Percentiles rank a stretch among this genome's conserved stretches.
Conservation (phyloP, 1,140 invertebrate species). For the Sarcophaga bullata region DNA sequence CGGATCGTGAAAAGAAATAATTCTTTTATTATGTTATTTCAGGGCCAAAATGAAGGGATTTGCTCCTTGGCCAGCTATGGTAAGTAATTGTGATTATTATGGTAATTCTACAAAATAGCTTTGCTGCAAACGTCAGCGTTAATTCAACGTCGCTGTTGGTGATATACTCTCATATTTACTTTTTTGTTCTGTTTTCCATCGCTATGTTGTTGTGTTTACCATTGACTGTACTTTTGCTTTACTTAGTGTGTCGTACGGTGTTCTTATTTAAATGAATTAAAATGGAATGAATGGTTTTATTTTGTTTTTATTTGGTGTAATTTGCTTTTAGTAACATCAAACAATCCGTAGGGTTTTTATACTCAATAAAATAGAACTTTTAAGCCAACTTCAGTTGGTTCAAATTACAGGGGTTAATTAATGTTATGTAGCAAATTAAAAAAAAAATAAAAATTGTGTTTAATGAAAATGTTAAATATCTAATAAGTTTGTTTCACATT, state of each 20-base stretch:
- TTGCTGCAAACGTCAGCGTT: slow-evolving; percentile 22
- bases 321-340: too few species aligned
- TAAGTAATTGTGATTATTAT: slow-evolving; percentile 70
- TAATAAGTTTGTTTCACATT: too few species aligned
- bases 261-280: not conserved
- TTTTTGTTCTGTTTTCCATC: slow-evolving; percentile 45
- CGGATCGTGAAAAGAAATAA: not conserved
- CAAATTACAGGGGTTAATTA: too few species aligned
- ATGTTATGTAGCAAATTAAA: too few species aligned
- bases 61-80: slow-evolving; percentile 91
- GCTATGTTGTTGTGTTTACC: slow-evolving; percentile 55
- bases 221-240: slow-evolving; percentile 50
- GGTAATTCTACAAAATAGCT: not conserved
- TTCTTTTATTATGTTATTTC: slow-evolving; percentile 68
- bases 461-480: too few species aligned
- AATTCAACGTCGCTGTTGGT: not conserved
- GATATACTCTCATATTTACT: not conserved
- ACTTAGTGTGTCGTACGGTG: not conserved
- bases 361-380: too few species aligned
- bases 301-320: too few species aligned
- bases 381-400: too few species aligned
- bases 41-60: slow-evolving; percentile 97
- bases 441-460: too few species aligned
- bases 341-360: too few species aligned
- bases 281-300: slow-evolving; percentile 9